Evolutionary conservation across 2,113 vertebrate species (phyloP).

Genomic region (Lontra canadensis): DNA sequence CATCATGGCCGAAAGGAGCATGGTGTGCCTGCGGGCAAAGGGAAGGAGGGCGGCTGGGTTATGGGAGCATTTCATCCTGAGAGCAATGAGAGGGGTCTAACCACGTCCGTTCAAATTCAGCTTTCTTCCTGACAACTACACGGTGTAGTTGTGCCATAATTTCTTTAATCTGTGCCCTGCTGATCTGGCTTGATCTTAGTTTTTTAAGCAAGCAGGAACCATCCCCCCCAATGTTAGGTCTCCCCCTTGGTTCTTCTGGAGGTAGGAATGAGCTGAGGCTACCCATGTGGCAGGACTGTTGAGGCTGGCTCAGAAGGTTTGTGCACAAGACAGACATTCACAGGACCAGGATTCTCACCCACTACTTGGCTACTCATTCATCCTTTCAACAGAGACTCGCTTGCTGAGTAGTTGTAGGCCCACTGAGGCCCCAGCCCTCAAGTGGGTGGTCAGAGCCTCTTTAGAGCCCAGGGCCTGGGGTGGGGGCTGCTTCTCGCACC

Average conservation of each 20-base stretch:
- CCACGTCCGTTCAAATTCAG: neutral
- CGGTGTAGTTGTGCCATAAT: neutral
- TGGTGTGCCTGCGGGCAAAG: neutral
- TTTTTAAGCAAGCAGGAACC: neutral
- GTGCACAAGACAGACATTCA: neutral
- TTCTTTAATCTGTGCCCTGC: neutral
- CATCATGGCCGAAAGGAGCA: neutral
- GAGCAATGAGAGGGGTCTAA: neutral
- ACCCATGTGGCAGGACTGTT: neutral
- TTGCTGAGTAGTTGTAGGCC: neutral
- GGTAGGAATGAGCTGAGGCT: neutral
- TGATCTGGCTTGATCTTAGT: neutral
- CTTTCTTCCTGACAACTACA: neutral
- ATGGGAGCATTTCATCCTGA: neutral
- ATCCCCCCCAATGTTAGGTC: neutral
- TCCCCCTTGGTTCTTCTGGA: neutral
- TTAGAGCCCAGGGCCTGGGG: neutral
- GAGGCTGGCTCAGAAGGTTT: neutral
- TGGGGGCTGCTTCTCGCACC: conserved; percentile 76
- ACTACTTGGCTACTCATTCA: neutral
- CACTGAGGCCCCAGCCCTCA: neutral
- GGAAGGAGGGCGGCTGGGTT: neutral
- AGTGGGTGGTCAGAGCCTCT: neutral
- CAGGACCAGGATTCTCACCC: neutral
- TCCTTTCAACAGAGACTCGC: neutral